Evolutionary conservation across 1,140 invertebrate genomes (phyloP), one percentile per base, ranked within the genome.

Genomic region (Pissodes strobi): DNA sequence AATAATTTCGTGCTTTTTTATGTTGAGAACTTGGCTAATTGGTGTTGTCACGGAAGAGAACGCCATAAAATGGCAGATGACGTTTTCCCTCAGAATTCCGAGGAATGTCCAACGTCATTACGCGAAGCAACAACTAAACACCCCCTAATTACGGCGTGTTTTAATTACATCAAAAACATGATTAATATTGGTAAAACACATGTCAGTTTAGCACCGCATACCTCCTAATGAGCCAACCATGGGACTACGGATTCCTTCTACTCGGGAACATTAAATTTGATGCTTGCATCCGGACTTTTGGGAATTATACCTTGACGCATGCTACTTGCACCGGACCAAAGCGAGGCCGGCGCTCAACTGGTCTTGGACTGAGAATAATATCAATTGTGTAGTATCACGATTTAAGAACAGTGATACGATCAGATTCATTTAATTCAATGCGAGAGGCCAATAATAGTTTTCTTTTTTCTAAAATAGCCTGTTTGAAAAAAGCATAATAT

Each of bases 181-280:
- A 76, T 76, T 76, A 76, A 76, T 76, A 75, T 72, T 69, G 69
- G 41, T 37, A 66, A 65, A 76, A 76, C 75, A 76, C 70, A 75
- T 76, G 75, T 76, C 75, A 72, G 73, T 76, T 76, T 76, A 76
- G 74, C 75, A 73, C 74, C 67, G 74, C 75, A 76, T 76, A 75
- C 72, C 75, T 76, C 70, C 72, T 76, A 76, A 76, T 76, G 75
- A 76, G 74, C 55, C 68, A 72, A 63, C 71, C 69, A 73, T 55
- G 68, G 64, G 63, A 60, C 55, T 45, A 56, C 58, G 69, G 63
- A 73, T 73, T 73, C 72, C 66, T 60, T 58, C 49, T 67, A 68
- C 67, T 56, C 66, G 51, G 51, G 41, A 65, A 69, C 69, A 75
- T 75, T 75, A 72, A 70, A 73, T 65, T 69, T 69, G 70, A 70